These are phyloP conservation scores for Drosophila takahashii DNA, from an alignment of 1,140 invertebrate species.

Conservation along the genomic window DNA sequence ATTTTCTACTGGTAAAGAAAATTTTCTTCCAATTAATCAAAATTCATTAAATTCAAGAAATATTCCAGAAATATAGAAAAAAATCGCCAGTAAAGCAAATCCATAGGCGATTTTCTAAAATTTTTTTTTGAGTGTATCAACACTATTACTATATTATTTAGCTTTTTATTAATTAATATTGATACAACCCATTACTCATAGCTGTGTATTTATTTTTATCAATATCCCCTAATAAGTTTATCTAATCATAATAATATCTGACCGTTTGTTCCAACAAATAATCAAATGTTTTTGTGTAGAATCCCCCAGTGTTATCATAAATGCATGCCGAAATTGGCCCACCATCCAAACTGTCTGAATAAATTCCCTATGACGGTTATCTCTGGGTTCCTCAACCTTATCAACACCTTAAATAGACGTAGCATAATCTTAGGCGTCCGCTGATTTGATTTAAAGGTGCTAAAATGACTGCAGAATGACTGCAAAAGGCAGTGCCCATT, in stretches of 20 bases:
- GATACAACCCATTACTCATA: not conserved
- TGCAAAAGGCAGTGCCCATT: slow-evolving; percentile 5
- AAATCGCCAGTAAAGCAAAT: too few species aligned
- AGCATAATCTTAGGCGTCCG: slow-evolving; percentile 58
- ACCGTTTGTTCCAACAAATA: not conserved
- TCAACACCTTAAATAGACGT: not conserved
- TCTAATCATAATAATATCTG: slow-evolving; percentile 20
- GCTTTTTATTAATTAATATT: not conserved
- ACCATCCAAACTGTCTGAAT: not conserved
- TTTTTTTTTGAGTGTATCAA: too few species aligned
- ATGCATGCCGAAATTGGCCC: slow-evolving; percentile 7
- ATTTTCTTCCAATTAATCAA: too few species aligned
- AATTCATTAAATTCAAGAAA: too few species aligned
- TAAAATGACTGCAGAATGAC: slow-evolving; percentile 14
- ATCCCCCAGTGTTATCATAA: not conserved
- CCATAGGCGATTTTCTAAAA: too few species aligned
- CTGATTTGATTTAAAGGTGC: slow-evolving; percentile 11
- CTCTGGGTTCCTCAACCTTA: not conserved
- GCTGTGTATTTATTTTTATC: slow-evolving; percentile 4
- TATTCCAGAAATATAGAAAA: too few species aligned
- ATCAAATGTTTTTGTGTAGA: slow-evolving; percentile 14
- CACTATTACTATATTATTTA: too few species aligned
- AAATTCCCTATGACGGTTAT: not conserved
- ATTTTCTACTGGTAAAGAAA: too few species aligned
- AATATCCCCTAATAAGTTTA: slow-evolving; percentile 17